Base-by-base conservation (phyloP, 2,797 vertebrate genomes). In the Danio albolineatus region DNA sequence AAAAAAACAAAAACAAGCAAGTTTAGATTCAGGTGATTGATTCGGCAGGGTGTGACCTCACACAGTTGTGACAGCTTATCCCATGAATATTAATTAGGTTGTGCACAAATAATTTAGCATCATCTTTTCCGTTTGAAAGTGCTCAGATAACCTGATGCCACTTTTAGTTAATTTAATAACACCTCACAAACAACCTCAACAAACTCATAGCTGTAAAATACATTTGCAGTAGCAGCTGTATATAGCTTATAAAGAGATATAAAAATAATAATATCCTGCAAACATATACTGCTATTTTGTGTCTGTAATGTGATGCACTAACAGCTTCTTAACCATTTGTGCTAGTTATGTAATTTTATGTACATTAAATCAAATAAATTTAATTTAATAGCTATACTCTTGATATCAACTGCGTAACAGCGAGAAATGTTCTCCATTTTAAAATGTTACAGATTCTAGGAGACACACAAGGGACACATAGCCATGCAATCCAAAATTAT, bases 11-110 rank as follows among this genome's bases (percentile, higher is more conserved):
- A 70, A 70, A 41, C 19, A 70, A 54, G 10, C 41, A 49, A 39
- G 67, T 54, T 70, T 53, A 19, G 49, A n/a, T 70, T 17, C 36
- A 70, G 67, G n/a, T 54, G 67, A 54, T 54, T 70, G 67, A 70
- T 54, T 41, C 28, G 28, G 67, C 67, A 53, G 49, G 16, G 36
- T 54, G 4, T 41, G 36, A 70, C 67, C 49, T 54, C 49, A 53
- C 67, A 54, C 53, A 54, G 54, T 70, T n/a, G 19, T 54, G 36
- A 54, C 5, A 7, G 49, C 67, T 41, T 17, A 39, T 12, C 36
- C 41, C 49, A 54, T 70, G 67, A 19, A 70, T 70, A 70, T 70
- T 54, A 70, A 70, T 70, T 70, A 54, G n/a, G 28, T 0, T 12
- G 13, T 39, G 36, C 36, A 70, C n/a, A 70, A 54, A 41, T 54